These are phyloP conservation scores for Harpalus rufipes DNA, from an alignment of 2,888 invertebrate species.

Conservation along the genomic window DNA sequence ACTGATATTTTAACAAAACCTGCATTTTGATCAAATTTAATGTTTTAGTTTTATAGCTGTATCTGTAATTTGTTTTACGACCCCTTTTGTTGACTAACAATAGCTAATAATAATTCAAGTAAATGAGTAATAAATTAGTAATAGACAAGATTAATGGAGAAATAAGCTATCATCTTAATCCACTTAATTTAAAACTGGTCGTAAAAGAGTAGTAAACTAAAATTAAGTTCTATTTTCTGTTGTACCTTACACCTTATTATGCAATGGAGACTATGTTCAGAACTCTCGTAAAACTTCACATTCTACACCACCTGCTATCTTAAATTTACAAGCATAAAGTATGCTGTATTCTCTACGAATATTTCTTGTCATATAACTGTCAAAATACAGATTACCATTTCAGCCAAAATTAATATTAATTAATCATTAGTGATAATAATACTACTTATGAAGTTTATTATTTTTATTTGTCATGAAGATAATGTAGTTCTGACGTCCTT, in stretches of 20 bases:
- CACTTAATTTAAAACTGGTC: conserved; percentile 9
- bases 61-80: background rate
- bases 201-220: conserved; percentile 17
- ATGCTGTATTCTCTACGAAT: background rate
- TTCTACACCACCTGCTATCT: background rate
- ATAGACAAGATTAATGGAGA: conserved; percentile 6
- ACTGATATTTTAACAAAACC: no score
- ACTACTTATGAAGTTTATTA: no score
- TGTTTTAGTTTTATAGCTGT: no score
- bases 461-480: no score
- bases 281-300: conserved; percentile 14
- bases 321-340: background rate
- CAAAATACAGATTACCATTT: no score
- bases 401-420: no score
- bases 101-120: conserved; percentile 7
- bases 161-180: conserved; percentile 19
- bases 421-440: no score
- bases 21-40: no score
- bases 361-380: no score
- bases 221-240: conserved; percentile 27
- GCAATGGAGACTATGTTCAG: conserved; percentile 5
- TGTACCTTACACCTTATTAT: conserved; percentile 19
- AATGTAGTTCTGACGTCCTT: no score
- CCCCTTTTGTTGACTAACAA: background rate
- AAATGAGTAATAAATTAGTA: conserved; percentile 3